Evolutionary conservation across 2,797 vertebrate species (phyloP).

Genomic region (Melanotaenia maccullochi): DNA sequence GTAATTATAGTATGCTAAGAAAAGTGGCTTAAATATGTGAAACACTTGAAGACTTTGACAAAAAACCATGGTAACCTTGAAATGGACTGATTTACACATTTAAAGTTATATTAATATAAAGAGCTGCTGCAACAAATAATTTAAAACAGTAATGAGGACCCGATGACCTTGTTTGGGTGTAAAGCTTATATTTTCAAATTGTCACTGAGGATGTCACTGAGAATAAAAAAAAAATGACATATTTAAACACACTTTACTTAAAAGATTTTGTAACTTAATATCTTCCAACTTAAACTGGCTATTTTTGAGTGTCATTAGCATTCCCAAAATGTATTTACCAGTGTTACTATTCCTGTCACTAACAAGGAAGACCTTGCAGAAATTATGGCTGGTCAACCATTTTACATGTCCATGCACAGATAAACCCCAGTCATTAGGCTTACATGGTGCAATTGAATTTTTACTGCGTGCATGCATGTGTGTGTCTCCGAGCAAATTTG

Average conservation of each 20-base stretch:
- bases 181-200: not conserved
- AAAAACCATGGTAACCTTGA: not conserved
- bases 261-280: no score
- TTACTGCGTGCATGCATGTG: slow-evolving; percentile 13
- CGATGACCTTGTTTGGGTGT: not conserved
- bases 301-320: not conserved
- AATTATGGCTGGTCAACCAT: slow-evolving; percentile 62
- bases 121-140: not conserved
- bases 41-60: slow-evolving; percentile 5
- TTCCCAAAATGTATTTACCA: not conserved
- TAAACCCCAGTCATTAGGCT: slow-evolving; percentile 66
- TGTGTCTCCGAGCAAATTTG: slow-evolving; percentile 30
- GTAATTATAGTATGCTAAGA: slow-evolving; percentile 8
- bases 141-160: not conserved
- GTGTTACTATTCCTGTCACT: slow-evolving; percentile 17
- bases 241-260: not conserved
- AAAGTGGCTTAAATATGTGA: not conserved
- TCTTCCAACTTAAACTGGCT: not conserved
- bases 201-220: no score
- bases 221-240: no score
- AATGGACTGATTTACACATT: not conserved
- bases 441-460: slow-evolving; percentile 39
- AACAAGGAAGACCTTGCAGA: slow-evolving; percentile 47
- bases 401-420: slow-evolving; percentile 62
- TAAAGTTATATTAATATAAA: not conserved